Base-by-base conservation (phyloP, 2,888 invertebrate species). In the Dolomedes plantarius region DNA sequence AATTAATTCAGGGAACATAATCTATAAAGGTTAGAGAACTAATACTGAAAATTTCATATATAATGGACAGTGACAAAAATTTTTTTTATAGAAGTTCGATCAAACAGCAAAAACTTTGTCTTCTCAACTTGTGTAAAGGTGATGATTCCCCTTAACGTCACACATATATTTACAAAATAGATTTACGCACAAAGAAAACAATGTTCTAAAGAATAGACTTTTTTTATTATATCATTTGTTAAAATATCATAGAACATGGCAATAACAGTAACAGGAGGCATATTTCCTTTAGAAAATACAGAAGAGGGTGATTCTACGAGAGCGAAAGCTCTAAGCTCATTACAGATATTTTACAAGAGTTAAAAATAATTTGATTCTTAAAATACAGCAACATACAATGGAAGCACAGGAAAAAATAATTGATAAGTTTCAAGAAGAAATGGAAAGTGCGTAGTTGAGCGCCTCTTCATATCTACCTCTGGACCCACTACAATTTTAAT, bases 261-360 rank as follows among this genome's bases (percentile, higher is more conserved):
- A 56, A 56, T 56, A 23, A 5, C 3, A 1, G 11, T 56, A 56
- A 56, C 19, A 56, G 56, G n/a, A 23, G 16, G 19, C 23, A 56
- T 23, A 56, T 5, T 56, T 23, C 16, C 3, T n/a, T 56, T 56
- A 5, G 7, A 23, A 56, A 23, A 6, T 56, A 56, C 56, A 56
- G 56, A 23, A 23, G 2, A 2, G 23, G 23, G 23, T 16, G 3
- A 56, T 56, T 56, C 5, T 56, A 56, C 41, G 46, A 23, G 56
- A 56, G 56, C 56, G 5, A 23, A n/a, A 56, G 56, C 56, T 56
- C 56, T 23, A 56, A 56, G 56, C 56, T 56, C 56, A 56, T 56
- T 23, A 56, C 1, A 56, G 6, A 36, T 36, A n/a, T 6, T 23
- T 11, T 23, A 56, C 2, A 23, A 1, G 19, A 56, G 23, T 23